Base-by-base conservation (phyloP, 1,140 invertebrate genomes). In the Proales similis region DNA sequence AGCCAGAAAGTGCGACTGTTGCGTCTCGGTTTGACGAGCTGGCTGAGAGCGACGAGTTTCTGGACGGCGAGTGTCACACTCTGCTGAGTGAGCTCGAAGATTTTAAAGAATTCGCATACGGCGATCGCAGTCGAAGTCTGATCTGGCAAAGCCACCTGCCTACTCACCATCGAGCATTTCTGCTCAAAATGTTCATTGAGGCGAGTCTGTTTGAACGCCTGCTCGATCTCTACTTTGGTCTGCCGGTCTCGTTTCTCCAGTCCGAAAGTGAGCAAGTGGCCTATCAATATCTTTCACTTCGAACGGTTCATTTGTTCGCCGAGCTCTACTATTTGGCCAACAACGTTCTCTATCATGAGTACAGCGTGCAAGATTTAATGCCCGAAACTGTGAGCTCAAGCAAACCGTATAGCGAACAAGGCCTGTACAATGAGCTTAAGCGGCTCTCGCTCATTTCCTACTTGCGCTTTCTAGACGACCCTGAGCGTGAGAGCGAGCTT, bases 141-240 rank as follows among this genome's bases (percentile, higher is more conserved):
- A n/a, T 57, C 45, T 27, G 36, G 26, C 48, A 53, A 42, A 42
- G 19, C 38, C 38, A 57, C 9, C 12, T 57, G 12, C 30, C 33
- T 7, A 26, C 45, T 9, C 27, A 6, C 5, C 45, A 57, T 30
- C 39, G 30, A 20, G 51, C 38, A 19, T 57, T 57, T 42, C 45
- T 57, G 51, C 3, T 57, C 2, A 57, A 57, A n/a, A 19, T 57
- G 9, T 14, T 57, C 11, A 29, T 29, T 19, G 51, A 57, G 22
- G 19, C 45, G 14, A 42, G 51, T 2, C 14, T 57, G 30, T 57
- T 57, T n/a, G 51, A 57, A 42, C 12, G 14, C 19, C 19, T 57
- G n/a, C 32, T 57, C n/a, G 51, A 57, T n/a, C 36, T 57, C 12
- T 57, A 57, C 32, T 57, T 57, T 42, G 51, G 51, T 12, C 51